A percentile compares a stretch with the other conserved stretches of the same genome.
Conservation (phyloP, 2,888 invertebrate genomes). For the Polydesmus complanatus region DNA sequence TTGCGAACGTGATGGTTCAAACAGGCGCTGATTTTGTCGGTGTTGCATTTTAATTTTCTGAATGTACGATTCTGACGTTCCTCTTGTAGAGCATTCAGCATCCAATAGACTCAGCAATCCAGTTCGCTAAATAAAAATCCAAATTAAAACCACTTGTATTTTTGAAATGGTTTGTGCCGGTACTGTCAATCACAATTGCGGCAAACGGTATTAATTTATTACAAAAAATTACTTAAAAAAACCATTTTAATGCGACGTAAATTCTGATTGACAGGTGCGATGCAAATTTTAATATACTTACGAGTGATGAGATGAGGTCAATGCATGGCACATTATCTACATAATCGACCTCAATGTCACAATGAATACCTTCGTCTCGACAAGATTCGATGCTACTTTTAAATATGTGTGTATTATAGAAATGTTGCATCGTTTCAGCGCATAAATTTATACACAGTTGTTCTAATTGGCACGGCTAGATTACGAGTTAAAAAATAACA, state of each 20-base stretch:
- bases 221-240: background rate
- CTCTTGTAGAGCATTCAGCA: constrained; percentile 73
- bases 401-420: constrained; percentile 93
- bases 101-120: constrained; percentile 83
- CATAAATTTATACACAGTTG: constrained; percentile 89
- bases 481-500: constrained; percentile 15
- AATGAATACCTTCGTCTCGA: constrained; percentile 78
- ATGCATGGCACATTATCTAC: constrained; percentile 92
- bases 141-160: background rate
- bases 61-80: constrained; percentile 63
- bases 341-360: constrained; percentile 81
- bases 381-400: constrained; percentile 87
- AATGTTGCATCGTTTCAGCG: constrained; percentile 95
- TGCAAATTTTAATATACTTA: constrained; percentile 27
- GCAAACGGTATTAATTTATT: no score
- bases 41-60: constrained; percentile 68
- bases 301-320: constrained; percentile 80
- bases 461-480: constrained; percentile 71
- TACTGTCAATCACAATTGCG: no score
- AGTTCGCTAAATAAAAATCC: constrained; percentile 46
- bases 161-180: background rate
- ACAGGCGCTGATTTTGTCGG: constrained; percentile 58
- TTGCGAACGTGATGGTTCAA: constrained; percentile 55
- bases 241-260: background rate
- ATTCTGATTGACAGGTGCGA: background rate